Percentiles rank a stretch among this genome's conserved stretches.
Conservation (phyloP, 2,888 invertebrate species). For the Plebejus anna region DNA sequence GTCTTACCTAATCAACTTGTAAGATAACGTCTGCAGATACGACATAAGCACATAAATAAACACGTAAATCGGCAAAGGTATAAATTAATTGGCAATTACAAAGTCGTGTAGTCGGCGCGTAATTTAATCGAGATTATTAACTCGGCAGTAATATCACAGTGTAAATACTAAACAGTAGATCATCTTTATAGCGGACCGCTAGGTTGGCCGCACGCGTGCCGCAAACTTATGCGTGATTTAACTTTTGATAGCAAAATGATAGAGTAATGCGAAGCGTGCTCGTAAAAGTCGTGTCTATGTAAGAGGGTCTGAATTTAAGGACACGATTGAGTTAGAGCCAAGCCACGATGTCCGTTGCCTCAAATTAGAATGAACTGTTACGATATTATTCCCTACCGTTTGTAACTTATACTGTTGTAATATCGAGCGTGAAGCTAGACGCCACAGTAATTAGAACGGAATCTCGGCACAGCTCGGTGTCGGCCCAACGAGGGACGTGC, state of each 20-base stretch:
- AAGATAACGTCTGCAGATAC: neutral
- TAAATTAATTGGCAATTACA: constrained; percentile 20
- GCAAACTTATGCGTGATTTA: neutral
- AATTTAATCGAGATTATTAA: constrained; percentile 25
- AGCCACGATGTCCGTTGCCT: too few relatives aligned
- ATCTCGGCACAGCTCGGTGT: constrained; percentile 39
- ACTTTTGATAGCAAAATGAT: too few relatives aligned
- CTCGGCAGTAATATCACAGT: neutral
- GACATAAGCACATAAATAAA: neutral
- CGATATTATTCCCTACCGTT: neutral
- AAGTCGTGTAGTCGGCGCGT: constrained; percentile 4
- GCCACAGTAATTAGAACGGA: constrained; percentile 50
- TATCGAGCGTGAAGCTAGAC: constrained; percentile 28
- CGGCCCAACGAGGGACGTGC: constrained; percentile 65
- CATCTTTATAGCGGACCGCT: neutral
- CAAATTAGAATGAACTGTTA: neutral
- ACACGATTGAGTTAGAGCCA: too few relatives aligned
- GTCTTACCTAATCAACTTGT: neutral
- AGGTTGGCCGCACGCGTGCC: neutral
- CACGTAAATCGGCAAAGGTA: constrained; percentile 4
- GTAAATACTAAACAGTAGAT: neutral
- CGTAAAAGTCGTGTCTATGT: too few relatives aligned
- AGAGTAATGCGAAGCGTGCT: too few relatives aligned
- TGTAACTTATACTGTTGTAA: neutral
- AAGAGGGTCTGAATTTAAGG: too few relatives aligned